A percentile compares a stretch with the other conserved stretches of the same genome.
These are phyloP conservation scores for Ditula angustiorana DNA, from an alignment of 2,888 invertebrate species.

Conservation along the genomic window DNA sequence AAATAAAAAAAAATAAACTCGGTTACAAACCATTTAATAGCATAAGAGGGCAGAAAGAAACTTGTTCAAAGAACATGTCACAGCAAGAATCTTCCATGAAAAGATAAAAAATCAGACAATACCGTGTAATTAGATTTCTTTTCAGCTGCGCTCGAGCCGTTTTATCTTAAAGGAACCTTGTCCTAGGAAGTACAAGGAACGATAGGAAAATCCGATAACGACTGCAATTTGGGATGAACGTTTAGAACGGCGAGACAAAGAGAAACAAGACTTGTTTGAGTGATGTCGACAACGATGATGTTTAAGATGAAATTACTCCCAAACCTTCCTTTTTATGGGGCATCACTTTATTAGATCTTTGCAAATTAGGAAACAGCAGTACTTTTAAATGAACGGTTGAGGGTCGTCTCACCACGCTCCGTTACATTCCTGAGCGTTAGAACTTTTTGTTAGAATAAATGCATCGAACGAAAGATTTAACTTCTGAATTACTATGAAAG, in stretches of 20 bases:
- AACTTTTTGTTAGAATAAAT: no score
- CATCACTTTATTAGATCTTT: neutral
- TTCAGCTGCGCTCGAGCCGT: neutral
- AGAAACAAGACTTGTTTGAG: neutral
- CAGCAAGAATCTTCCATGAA: neutral
- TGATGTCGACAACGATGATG: no score
- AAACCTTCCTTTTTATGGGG: neutral
- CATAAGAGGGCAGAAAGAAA: no score
- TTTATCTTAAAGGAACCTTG: neutral
- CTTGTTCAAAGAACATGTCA: neutral
- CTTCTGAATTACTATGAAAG: no score
- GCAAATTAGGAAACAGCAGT: neutral
- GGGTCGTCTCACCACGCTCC: no score
- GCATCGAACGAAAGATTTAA: no score
- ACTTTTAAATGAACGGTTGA: no score
- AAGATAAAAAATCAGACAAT: neutral
- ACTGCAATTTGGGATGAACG: neutral
- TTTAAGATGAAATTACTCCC: neutral
- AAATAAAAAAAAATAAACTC: no score
- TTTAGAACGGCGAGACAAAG: neutral
- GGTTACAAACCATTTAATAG: no score
- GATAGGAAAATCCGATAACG: neutral
- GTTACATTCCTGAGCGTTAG: no score
- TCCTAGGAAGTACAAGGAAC: neutral
- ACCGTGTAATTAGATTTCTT: slow-evolving; percentile 1